Conservation (phyloP, 2,113 vertebrate species). For the Tamias sibiricus region DNA sequence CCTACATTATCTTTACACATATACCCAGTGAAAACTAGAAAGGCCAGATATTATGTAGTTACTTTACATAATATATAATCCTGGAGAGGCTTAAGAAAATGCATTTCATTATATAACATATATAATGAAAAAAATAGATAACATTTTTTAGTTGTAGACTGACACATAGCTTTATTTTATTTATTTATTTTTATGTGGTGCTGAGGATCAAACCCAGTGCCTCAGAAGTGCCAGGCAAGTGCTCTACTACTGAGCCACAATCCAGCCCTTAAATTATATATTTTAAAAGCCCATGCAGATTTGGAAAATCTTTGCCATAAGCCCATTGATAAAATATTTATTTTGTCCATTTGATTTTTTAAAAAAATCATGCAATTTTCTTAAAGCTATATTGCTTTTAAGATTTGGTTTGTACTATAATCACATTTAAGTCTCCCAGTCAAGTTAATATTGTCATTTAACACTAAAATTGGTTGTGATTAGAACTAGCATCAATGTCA, state of each 20-base stretch:
- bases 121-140: background rate
- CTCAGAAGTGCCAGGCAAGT: too few species aligned
- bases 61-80: background rate
- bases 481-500: background rate
- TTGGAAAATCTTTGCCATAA: constrained; percentile 16
- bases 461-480: background rate
- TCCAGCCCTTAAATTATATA: background rate
- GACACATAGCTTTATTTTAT: too few species aligned
- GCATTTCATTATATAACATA: background rate
- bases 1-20: background rate
- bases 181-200: too few species aligned
- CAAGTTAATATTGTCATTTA: background rate
- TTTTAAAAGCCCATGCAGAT: background rate
- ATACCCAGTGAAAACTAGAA: background rate
- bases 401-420: background rate
- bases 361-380: background rate
- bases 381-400: background rate
- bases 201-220: too few species aligned
- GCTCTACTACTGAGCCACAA: too few species aligned
- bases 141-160: too few species aligned
- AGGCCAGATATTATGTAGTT: background rate
- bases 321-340: background rate
- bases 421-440: background rate
- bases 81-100: background rate
- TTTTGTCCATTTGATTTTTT: background rate